Base-by-base conservation (phyloP, 2,888 invertebrate genomes). In the Sphecodes monilicornis region DNA sequence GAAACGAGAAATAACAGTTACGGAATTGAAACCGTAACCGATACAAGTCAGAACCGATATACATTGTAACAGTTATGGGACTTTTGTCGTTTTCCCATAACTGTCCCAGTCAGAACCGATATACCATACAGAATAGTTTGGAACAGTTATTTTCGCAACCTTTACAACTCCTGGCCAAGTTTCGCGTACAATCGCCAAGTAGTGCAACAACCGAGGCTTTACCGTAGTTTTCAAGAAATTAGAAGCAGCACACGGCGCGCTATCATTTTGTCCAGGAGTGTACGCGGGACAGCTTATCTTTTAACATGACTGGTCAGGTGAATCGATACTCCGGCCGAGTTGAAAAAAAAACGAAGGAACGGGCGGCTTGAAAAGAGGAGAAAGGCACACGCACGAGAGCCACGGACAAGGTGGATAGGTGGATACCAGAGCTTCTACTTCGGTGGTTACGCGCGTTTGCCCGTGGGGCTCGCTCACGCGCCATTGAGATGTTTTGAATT, bases 291-390 rank as follows among this genome's bases (percentile, higher is more conserved):
- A 26, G 60, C 84, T 86, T 90, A 88, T 89, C 90, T 86, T 80
- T 79, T 85, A 29, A 60, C 60, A 60, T 16, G 60, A 29, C 6
- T 86, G 86, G 78, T 83, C 90, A 90, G 84, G 82, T 86, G 81
- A 88, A 88, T 89, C 89, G 81, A 88, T 88, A 86, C 66, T 22
- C 50, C 68, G 86, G n/a, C 76, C 71, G 80, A 80, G 66, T 74
- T 74, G 78, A 68, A 82, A 88, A 83, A 88, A 80, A 80, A 60
- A 46, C 26, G n/a, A 4, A 50, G 8, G 72, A 39, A n/a, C 57
- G 13, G 3, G 26, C 11, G 0, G 26, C 26, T 26, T 26, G 57
- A 13, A 57, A 26, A 26, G 4, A 29, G 60, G 32, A 13, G 26
- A 54, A 66, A 60, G 26, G 57, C 18, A 13, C 46, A 70, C n/a